Evolutionary conservation across 2,888 invertebrate genomes (phyloP), one percentile per base, ranked within the genome.

Genomic region (Neria commutata): DNA sequence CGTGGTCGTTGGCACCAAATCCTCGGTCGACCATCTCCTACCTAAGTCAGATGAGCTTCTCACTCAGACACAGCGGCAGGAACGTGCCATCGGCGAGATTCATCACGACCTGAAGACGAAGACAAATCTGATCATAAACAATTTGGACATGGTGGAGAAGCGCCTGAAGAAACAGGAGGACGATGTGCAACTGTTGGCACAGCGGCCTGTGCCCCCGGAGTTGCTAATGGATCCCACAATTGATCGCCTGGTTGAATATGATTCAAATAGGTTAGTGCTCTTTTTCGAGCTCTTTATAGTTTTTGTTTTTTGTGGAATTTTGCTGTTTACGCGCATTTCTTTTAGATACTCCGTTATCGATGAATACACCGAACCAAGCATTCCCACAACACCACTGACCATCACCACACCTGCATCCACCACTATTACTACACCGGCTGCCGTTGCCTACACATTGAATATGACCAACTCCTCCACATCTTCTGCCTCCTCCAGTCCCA

Each of bases 1-100:
- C 76, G 92, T 93, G 3, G 92, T 94, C 11, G 92, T 93, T 1
- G 93, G 93, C 14, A 93, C 93, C 2, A 94, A 94, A 76, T 92
- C 91, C 71, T 91, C 92, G 0, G 92, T 94, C 1, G 93, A 94
- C 77, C 89, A 92, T 77, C 83, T 94, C 53, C 86, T 94, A 37
- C 93, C 94, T 1, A 94, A 94, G 81, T 93, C 93, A 0, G 92
- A 94, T 75, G 92, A 92, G 70, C 82, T 94, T 4, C 82, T 94
- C 14, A 91, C 91, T 1, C 93, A 94, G 79, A 93, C 92, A 0
- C 92, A 93, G 72, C 83, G 94, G 1, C 94, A 94, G 74, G 93
- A 94, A 74, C 85, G 94, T 5, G 93, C 93, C 0, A 93, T 94
- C 65, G 92, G 89, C 33, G 91, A 92, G 80, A 92, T 94, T 57